A percentile compares a stretch with the other conserved stretches of the same genome.
These are phyloP conservation scores for Aratinga solstitialis DNA, from an alignment of 2,797 vertebrate species.

Conservation along the genomic window DNA sequence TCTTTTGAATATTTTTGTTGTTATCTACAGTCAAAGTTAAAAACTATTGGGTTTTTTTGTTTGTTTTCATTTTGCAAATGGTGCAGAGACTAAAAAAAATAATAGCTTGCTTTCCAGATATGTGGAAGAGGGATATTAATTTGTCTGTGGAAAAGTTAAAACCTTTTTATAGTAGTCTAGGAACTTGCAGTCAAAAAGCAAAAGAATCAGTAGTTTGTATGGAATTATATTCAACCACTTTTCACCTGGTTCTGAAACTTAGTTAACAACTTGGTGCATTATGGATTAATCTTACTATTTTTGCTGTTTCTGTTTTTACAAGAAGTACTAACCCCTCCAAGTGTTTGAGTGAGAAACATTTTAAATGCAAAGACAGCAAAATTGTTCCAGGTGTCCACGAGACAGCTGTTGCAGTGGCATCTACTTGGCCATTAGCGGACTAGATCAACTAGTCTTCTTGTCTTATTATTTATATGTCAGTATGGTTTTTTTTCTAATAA, in stretches of 20 bases:
- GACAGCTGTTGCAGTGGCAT: not conserved
- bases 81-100: not conserved
- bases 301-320: not conserved
- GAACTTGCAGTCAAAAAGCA: not conserved
- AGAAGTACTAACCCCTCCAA: not conserved
- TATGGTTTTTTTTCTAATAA: not conserved
- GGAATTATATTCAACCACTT: not conserved
- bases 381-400: not conserved
- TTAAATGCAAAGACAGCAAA: not conserved
- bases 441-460: not conserved
- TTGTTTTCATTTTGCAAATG: accelerated
- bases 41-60: accelerated
- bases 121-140: not conserved
- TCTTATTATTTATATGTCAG: not conserved
- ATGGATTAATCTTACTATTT: not conserved
- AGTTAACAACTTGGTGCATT: not conserved
- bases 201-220: not conserved
- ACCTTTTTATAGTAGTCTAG: not conserved
- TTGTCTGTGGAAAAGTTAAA: not conserved
- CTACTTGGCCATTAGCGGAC: not conserved
- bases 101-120: not conserved
- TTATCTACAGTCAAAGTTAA: not conserved
- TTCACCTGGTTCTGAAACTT: not conserved
- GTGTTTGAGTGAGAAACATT: not conserved
- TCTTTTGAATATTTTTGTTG: not conserved